Evolutionary conservation across 2,797 vertebrate species (phyloP), one percentile per base, ranked within the genome.

Genomic region (Phrynocephalus guinanensis): DNA sequence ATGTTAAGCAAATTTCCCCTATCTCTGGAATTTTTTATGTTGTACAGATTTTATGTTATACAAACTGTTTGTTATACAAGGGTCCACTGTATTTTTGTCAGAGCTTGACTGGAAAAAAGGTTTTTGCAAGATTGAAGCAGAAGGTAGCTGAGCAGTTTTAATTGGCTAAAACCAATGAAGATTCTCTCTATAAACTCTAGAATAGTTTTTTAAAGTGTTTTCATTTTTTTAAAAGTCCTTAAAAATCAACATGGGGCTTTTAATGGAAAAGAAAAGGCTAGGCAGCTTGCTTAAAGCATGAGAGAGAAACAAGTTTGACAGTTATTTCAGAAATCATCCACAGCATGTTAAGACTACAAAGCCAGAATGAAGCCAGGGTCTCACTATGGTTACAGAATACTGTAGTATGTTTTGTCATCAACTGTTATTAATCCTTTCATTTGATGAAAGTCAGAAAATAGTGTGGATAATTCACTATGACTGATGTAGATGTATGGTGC

Each of bases 351-450:
- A 48, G 26, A 70, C 16, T 79, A 48, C 67, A 79, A 86, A 86
- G 73, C 9, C 30, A 6, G 56, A 26, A 83, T 44, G 83, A 72
- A 80, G 33, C 66, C 77, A 63, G 26, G 10, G 13, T 82, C 44
- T 48, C 60, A 75, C 7, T 11, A 82, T 20, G 63, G 22, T 38
- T 82, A n/a, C 82, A 87, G 71, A 75, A 48, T 68, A 44, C 15
- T 82, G n/a, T 71, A 67, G 81, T 77, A 44, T 71, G 11, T 20
- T 18, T 76, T 18, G 22, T 71, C 30, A 78, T 83, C 63, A 56
- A 15, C 18, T 33, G 70, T 83, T 72, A 78, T 72, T 68, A 52
- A 82, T 75, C 18, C 81, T 81, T 38, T 81, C 75, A 71, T 70
- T 63, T 60, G 26, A 78, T 30, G 78, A 30, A 16, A 63, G n/a